These are phyloP conservation scores for Taeniopygia guttata DNA, from an alignment of 2,797 vertebrate species.

Conservation along the genomic window DNA sequence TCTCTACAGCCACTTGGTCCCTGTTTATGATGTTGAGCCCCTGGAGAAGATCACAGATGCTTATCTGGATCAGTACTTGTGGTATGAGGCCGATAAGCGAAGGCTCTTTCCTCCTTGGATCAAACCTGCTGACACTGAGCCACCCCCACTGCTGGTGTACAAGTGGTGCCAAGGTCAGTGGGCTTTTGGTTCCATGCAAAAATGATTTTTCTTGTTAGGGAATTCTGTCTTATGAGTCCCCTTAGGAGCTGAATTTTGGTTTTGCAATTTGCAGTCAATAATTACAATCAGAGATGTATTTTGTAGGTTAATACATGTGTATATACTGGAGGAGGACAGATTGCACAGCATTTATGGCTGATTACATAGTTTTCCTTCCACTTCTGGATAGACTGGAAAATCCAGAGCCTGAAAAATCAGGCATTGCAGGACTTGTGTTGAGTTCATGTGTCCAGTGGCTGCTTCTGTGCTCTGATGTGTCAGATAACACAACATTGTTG, in stretches of 20 bases:
- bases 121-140: slow-evolving; percentile 98
- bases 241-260: background rate
- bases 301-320: background rate
- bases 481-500: background rate
- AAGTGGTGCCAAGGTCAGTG: slow-evolving; percentile 98
- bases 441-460: background rate
- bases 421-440: accelerated
- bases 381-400: background rate
- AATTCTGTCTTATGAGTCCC: accelerated
- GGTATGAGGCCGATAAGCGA: slow-evolving; percentile 98
- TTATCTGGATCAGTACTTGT: slow-evolving; percentile 97
- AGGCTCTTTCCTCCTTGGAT: slow-evolving; percentile 98
- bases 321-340: background rate
- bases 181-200: background rate
- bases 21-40: slow-evolving; percentile 97
- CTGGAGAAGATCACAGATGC: slow-evolving; percentile 99
- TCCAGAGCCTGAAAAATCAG: background rate
- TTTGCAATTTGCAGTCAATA: background rate
- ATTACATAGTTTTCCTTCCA: background rate
- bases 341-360: background rate
- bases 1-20: slow-evolving; percentile 97
- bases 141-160: slow-evolving; percentile 94
- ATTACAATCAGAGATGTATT: background rate
- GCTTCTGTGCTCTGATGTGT: background rate
- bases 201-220: accelerated